These are phyloP conservation scores for Hyperoodon ampullatus DNA, from an alignment of 2,113 vertebrate genomes.

Conservation along the genomic window DNA sequence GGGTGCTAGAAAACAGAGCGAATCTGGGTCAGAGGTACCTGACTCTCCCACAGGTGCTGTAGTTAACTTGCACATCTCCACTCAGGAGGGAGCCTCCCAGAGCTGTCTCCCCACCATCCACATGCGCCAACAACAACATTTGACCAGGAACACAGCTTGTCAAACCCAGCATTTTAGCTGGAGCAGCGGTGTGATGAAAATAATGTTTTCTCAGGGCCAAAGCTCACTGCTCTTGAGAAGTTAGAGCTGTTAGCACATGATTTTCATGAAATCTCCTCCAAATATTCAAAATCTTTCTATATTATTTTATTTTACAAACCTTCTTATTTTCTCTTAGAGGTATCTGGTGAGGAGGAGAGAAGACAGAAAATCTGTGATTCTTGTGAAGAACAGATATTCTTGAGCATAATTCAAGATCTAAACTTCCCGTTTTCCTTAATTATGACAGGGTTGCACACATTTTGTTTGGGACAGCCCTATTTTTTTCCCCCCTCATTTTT, in stretches of 20 bases:
- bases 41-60: constrained; percentile 80
- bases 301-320: constrained; percentile 68
- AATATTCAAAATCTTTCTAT: constrained; percentile 71
- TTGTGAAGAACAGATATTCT: not conserved
- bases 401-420: not conserved
- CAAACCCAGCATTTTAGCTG: constrained; percentile 80
- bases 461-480: not conserved
- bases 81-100: constrained; percentile 73
- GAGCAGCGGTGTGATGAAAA: constrained; percentile 76
- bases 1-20: constrained; percentile 80
- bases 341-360: not conserved
- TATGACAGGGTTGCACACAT: not conserved
- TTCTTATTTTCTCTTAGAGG: constrained; percentile 35
- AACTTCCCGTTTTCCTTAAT: not conserved
- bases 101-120: constrained; percentile 61
- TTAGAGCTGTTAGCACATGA: constrained; percentile 75
- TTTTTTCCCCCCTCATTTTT: accelerated
- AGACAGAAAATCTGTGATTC: not conserved
- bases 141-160: constrained; percentile 83
- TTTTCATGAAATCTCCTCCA: constrained; percentile 73
- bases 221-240: constrained; percentile 68
- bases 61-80: constrained; percentile 84
- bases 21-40: constrained; percentile 80
- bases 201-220: constrained; percentile 79
- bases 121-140: constrained; percentile 84